Conservation (phyloP, 30 jellyfish, hydroid and myxozoan genomes). For the Turritopsis dohrnii region DNA sequence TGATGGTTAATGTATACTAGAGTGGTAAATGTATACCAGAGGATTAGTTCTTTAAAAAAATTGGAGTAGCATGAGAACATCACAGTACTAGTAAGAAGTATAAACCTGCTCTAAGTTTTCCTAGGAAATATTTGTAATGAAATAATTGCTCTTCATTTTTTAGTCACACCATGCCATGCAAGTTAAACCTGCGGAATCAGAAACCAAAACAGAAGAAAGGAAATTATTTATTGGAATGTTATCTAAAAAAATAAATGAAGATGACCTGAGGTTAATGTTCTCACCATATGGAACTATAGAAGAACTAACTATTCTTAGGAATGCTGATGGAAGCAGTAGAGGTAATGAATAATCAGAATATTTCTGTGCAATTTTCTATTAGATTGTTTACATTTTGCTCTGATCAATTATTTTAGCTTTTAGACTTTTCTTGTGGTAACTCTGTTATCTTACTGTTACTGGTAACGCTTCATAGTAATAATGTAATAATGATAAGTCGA, state of each 20-base stretch:
- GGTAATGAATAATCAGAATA: conserved; percentile 25
- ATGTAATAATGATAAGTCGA: too few relatives aligned
- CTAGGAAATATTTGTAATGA: neutral
- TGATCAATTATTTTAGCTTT: too few relatives aligned
- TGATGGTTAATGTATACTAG: too few relatives aligned
- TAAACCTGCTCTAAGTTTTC: too few relatives aligned
- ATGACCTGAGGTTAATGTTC: conserved; percentile 77
- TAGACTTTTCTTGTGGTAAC: too few relatives aligned
- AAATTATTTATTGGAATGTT: conserved; percentile 92
- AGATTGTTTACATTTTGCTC: neutral
- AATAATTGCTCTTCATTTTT: neutral
- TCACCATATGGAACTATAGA: conserved; percentile 94
- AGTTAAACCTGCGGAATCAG: conserved; percentile 96
- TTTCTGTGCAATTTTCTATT: neutral
- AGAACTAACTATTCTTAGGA: conserved; percentile 81
- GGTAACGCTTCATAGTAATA: too few relatives aligned
- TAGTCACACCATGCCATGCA: conserved; percentile 82
- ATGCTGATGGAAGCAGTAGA: conserved; percentile 79
- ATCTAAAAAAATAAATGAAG: conserved; percentile 72
- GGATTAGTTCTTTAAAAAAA: too few relatives aligned
- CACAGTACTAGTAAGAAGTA: too few relatives aligned
- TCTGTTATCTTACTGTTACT: too few relatives aligned
- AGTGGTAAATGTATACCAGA: too few relatives aligned
- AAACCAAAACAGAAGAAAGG: conserved; percentile 79
- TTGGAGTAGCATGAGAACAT: too few relatives aligned